Percentiles rank a stretch among this genome's conserved stretches.
Evolutionary conservation across 2,797 vertebrate genomes (phyloP).

Genomic region (Champsocephalus gunnari): DNA sequence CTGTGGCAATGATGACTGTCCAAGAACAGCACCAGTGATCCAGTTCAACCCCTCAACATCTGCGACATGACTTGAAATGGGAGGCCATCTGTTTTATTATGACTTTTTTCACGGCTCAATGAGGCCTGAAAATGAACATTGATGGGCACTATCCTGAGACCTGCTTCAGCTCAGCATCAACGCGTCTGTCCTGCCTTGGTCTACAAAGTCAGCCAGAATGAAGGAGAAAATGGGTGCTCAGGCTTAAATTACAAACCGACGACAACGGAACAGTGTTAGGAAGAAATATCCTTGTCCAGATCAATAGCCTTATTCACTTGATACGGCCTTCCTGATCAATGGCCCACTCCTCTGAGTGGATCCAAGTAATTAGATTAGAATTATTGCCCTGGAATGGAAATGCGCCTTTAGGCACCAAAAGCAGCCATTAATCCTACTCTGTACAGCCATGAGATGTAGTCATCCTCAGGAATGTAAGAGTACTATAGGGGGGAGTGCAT

Average conservation of each 20-base stretch:
- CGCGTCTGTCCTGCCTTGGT: constrained; percentile 32
- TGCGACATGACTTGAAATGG: constrained; percentile 57
- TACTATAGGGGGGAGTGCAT: constrained; percentile 61
- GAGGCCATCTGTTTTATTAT: constrained; percentile 78
- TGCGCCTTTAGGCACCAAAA: constrained; percentile 77
- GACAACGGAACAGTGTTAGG: constrained; percentile 73
- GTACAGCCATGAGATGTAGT: constrained; percentile 73
- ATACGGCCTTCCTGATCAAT: constrained; percentile 81
- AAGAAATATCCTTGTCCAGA: constrained; percentile 79
- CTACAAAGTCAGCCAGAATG: constrained; percentile 56
- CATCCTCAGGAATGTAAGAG: constrained; percentile 72
- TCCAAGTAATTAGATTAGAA: constrained; percentile 86
- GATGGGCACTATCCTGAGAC: constrained; percentile 48
- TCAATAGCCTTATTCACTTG: constrained; percentile 79
- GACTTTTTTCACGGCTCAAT: constrained; percentile 74
- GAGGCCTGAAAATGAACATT: constrained; percentile 75
- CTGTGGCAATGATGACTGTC: constrained; percentile 34
- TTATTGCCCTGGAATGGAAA: constrained; percentile 81
- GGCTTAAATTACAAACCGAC: constrained; percentile 73
- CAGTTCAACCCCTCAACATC: constrained; percentile 66
- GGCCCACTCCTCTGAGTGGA: constrained; percentile 78
- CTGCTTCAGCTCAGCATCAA: constrained; percentile 34
- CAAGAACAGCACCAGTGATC: constrained; percentile 58
- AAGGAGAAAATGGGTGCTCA: constrained; percentile 45
- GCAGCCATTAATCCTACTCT: constrained; percentile 79